Conservation (phyloP, 2,888 invertebrate genomes). For the Pyrrhia umbra region DNA sequence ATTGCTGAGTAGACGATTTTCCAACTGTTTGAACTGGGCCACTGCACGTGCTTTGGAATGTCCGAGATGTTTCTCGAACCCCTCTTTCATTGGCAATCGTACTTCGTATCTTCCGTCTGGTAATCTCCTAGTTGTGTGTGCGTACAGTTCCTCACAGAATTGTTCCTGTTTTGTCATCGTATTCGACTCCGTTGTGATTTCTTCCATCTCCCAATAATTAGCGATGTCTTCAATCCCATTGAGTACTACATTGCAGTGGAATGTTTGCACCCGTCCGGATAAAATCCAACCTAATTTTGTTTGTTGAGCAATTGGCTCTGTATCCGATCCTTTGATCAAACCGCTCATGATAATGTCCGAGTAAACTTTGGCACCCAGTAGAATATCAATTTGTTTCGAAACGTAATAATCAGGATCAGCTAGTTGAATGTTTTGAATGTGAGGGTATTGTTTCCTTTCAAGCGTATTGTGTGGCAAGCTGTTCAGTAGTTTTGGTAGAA, state of each 20-base stretch:
- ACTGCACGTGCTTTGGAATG: constrained; percentile 9
- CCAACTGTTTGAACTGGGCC: constrained; percentile 7
- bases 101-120: constrained; percentile 9
- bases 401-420: constrained; percentile 3
- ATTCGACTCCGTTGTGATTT: neutral
- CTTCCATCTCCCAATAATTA: constrained; percentile 1
- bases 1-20: constrained; percentile 6
- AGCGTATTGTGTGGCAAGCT: constrained; percentile 7
- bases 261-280: neutral
- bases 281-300: constrained; percentile 9
- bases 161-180: constrained; percentile 2
- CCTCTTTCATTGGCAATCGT: constrained; percentile 14
- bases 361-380: constrained; percentile 3
- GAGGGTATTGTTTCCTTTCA: constrained; percentile 7
- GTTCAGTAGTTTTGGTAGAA: constrained; percentile 1
- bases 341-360: constrained; percentile 1
- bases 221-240: constrained; percentile 1
- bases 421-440: constrained; percentile 2
- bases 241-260: constrained; percentile 2
- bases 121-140: constrained; percentile 8
- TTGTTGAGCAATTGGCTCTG: constrained; percentile 4
- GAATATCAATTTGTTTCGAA: constrained; percentile 1
- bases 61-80: constrained; percentile 15
- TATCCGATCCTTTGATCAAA: neutral
- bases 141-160: constrained; percentile 13